phyloP scores from a whole-genome alignment of 2,797 vertebrate species.

The Euphonia xanthogaster region DNA sequence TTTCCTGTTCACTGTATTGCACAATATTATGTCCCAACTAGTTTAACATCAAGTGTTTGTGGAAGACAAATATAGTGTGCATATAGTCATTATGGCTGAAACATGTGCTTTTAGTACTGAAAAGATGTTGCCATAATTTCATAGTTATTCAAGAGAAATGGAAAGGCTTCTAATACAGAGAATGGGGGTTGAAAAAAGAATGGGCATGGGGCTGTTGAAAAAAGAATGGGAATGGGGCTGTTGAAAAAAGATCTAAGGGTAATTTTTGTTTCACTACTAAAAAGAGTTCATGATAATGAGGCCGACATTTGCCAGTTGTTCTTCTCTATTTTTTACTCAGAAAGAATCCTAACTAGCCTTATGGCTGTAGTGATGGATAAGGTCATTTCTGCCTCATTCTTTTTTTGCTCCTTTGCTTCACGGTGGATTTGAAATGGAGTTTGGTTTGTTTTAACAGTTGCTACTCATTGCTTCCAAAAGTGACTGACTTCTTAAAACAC shows the following conservation, averaged over 20 bases:
- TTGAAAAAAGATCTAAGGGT: conserved; percentile 14
- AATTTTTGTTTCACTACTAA: conserved; percentile 40
- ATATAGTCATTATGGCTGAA: background rate
- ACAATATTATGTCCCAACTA: background rate
- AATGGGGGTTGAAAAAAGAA: background rate
- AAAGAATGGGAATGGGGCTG: background rate
- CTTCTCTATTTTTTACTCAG: conserved; percentile 58
- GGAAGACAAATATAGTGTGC: background rate
- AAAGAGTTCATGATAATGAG: conserved; percentile 47
- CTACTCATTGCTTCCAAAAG: conserved; percentile 3
- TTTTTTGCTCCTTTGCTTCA: background rate
- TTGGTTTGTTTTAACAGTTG: conserved; percentile 66
- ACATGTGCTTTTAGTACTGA: background rate
- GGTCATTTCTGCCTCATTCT: conserved; percentile 29
- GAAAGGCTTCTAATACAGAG: background rate
- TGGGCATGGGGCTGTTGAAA: background rate
- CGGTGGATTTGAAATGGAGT: background rate
- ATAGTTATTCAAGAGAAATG: conserved; percentile 1
- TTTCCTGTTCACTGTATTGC: background rate
- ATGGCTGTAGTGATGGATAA: background rate
- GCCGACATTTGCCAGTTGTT: conserved; percentile 67
- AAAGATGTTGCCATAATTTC: background rate
- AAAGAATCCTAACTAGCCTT: conserved; percentile 57
- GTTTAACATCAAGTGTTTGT: background rate
- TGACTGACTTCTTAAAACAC: background rate